Conservation (phyloP, 2,888 invertebrate species). For the Drosophila mulleri region DNA sequence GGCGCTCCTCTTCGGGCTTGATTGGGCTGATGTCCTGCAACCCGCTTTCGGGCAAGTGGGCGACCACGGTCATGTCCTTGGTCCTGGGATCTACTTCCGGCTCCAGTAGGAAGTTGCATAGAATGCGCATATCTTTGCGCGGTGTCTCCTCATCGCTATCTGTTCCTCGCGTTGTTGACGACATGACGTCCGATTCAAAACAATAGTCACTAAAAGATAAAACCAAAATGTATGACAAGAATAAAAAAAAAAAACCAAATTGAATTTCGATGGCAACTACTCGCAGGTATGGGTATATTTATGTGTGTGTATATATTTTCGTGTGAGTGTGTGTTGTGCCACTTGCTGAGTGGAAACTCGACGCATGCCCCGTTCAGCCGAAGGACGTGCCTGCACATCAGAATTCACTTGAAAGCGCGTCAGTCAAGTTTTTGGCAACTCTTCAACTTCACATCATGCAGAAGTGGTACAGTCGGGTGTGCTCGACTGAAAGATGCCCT, state of each 20-base stretch:
- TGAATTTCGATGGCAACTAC: constrained; percentile 9
- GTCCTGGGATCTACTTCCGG: neutral
- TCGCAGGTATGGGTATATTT: neutral
- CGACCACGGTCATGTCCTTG: neutral
- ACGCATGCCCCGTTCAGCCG: constrained; percentile 27
- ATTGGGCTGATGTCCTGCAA: neutral
- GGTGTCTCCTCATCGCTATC: too few species aligned
- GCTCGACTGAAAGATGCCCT: neutral
- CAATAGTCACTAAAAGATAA: neutral
- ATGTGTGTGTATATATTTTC: neutral
- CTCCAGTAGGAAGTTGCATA: neutral
- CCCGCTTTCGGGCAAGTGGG: neutral
- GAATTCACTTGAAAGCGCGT: constrained; percentile 21
- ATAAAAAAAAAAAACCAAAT: neutral
- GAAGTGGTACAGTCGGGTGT: neutral
- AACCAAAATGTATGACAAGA: neutral
- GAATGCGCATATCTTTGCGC: neutral
- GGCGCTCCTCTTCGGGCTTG: neutral
- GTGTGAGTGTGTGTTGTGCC: neutral
- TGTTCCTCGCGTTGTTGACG: neutral
- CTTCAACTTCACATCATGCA: constrained; percentile 20
- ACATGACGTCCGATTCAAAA: neutral
- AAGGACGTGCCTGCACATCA: constrained; percentile 13
- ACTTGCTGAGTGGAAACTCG: neutral
- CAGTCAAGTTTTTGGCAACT: constrained; percentile 32